Conservation (phyloP, 2,797 vertebrate genomes). For the Corythornis leucogaster region DNA sequence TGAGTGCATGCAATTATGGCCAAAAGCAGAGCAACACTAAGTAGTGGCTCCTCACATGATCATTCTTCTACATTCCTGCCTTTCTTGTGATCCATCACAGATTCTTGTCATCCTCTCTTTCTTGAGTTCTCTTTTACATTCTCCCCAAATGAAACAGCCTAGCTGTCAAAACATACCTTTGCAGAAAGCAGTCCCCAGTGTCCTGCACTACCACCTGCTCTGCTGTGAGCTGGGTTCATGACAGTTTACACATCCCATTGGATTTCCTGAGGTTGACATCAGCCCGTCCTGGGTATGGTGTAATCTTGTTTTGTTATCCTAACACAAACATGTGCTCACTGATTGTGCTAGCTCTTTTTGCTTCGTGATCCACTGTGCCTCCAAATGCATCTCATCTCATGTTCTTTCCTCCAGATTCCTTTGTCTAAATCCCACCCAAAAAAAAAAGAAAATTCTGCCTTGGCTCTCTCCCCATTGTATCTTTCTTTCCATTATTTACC, state of each 20-base stretch:
- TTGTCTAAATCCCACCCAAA: neutral
- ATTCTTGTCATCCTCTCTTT: neutral
- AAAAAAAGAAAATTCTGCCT: neutral
- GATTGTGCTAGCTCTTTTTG: neutral
- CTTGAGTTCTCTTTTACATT: neutral
- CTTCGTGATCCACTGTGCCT: neutral
- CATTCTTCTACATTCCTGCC: neutral
- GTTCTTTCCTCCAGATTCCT: neutral
- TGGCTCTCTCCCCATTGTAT: neutral
- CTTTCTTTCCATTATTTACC: neutral
- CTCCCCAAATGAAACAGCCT: neutral
- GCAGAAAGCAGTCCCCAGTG: neutral
- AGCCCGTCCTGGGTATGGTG: neutral
- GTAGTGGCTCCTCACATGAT: neutral
- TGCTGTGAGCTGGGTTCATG: accelerated
- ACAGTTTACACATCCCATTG: neutral
- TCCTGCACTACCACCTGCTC: neutral
- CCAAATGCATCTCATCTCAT: neutral
- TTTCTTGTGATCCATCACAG: neutral
- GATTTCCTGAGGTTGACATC: neutral
- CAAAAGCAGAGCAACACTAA: neutral
- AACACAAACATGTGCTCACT: neutral
- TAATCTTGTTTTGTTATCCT: neutral
- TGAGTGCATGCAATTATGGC: neutral
- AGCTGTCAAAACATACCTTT: neutral